Base-by-base conservation (phyloP, 2,113 vertebrate genomes). In the Zosterops japonicus region DNA sequence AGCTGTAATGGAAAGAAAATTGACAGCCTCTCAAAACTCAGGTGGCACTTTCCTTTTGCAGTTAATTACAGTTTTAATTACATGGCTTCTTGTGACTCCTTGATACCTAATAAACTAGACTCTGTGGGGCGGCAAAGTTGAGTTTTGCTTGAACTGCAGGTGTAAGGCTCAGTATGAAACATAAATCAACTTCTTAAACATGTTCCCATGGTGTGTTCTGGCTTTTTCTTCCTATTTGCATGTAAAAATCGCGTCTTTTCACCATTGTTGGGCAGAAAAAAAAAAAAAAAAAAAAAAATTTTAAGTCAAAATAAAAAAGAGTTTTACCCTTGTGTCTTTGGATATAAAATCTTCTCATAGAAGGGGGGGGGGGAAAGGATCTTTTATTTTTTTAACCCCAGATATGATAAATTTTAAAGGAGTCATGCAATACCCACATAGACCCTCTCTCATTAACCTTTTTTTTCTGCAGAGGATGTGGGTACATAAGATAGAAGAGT, bases 61-160 rank as follows among this genome's bases (percentile, higher is more conserved):
- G 98, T 98, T 98, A 98, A 98, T 98, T 98, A 98, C 97, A 70
- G 97, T 98, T 98, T 98, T 98, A 98, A 98, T 98, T 98, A 98
- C 98, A 97, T 90, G 95, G 98, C 98, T 98, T 98, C 98, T 98
- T 98, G 98, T 97, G 97, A 98, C 98, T 98, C 98, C 98, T 98
- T 98, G 98, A 98, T 98, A 98, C 97, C 98, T 98, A 98, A 98
- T 98, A 98, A 98, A 98, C 96, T 97, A 98, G 98, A 97, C 98
- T 98, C 98, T 98, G 97, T 98, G 98, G 98, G 98, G 97, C 89
- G 96, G 98, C 98, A 97, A 97, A 97, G 97, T 98, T 98, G 98
- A 97, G 97, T 98, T 98, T 98, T 97, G 97, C 98, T 98, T 98
- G 97, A 98, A 98, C 98, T 98, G 98, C 98, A 98, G 98, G 98